These are phyloP conservation scores for Macropus fuliginosus DNA, from an alignment of 2,797 vertebrate genomes.

Conservation along the genomic window DNA sequence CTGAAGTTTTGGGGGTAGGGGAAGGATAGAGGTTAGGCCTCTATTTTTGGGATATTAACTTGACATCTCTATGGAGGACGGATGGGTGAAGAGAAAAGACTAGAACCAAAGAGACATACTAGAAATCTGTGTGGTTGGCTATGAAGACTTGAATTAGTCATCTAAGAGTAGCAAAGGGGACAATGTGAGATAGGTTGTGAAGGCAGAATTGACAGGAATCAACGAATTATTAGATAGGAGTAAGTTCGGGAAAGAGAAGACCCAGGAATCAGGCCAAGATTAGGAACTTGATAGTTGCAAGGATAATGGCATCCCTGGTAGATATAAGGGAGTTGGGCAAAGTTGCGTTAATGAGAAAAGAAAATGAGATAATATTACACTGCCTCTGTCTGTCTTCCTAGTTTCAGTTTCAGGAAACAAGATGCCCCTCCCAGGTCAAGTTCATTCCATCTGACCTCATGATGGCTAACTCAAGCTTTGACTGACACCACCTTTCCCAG, in stretches of 20 bases:
- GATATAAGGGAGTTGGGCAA: neutral
- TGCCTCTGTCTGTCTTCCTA: neutral
- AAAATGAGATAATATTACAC: neutral
- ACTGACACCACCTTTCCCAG: neutral
- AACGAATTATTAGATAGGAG: neutral
- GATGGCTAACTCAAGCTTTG: neutral
- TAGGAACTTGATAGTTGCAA: neutral
- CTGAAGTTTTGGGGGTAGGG: neutral
- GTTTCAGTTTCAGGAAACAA: neutral
- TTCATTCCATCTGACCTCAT: neutral
- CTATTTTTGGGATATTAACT: neutral
- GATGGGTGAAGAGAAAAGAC: neutral
- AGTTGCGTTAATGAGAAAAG: neutral
- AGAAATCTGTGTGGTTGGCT: neutral
- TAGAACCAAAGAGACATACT: neutral
- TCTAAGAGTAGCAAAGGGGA: neutral
- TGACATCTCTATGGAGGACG: neutral
- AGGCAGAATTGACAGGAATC: neutral
- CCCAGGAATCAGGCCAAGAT: neutral
- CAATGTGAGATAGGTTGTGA: neutral
- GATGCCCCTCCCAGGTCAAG: neutral
- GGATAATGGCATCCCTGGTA: neutral
- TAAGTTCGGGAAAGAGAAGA: neutral
- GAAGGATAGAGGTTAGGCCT: neutral
- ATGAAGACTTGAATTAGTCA: neutral